Evolutionary conservation across 2,113 vertebrate species (phyloP).

Genomic region (Myotis brandtii): DNA sequence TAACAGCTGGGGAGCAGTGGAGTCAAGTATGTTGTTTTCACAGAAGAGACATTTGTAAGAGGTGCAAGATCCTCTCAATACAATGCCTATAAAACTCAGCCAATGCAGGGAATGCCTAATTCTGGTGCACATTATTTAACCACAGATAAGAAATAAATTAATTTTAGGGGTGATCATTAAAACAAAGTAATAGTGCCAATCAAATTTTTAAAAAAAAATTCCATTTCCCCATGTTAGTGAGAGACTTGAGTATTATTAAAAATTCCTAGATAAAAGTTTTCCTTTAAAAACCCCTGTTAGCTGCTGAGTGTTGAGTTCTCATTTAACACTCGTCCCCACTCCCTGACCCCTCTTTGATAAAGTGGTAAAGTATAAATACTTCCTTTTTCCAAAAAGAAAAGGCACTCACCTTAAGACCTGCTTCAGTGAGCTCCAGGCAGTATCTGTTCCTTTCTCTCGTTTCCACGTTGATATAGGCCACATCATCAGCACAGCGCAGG

Average conservation of each 20-base stretch:
- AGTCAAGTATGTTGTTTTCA: neutral
- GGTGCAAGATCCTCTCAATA: neutral
- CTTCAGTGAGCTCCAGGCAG: conserved; percentile 96
- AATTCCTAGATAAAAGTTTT: neutral
- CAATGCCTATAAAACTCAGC: neutral
- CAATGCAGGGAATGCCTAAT: neutral
- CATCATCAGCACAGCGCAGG: conserved; percentile 90
- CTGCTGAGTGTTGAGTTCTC: neutral
- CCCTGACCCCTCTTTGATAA: neutral
- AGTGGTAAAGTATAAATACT: neutral
- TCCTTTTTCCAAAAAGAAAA: neutral
- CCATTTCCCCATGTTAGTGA: neutral
- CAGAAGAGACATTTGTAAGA: neutral
- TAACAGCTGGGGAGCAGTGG: neutral
- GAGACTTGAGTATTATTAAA: conserved; percentile 33
- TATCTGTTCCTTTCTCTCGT: conserved; percentile 94
- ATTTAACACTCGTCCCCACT: neutral
- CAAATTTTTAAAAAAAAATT: neutral
- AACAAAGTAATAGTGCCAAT: neutral
- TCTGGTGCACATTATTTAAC: neutral
- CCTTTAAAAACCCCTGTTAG: neutral
- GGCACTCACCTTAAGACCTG: conserved; percentile 93
- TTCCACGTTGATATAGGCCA: conserved; percentile 97
- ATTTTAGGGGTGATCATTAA: neutral
- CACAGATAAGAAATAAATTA: neutral